Percentiles rank a stretch among this genome's conserved stretches.
Evolutionary conservation across 2,888 invertebrate genomes (phyloP).

Genomic region (Sericinus montela): DNA sequence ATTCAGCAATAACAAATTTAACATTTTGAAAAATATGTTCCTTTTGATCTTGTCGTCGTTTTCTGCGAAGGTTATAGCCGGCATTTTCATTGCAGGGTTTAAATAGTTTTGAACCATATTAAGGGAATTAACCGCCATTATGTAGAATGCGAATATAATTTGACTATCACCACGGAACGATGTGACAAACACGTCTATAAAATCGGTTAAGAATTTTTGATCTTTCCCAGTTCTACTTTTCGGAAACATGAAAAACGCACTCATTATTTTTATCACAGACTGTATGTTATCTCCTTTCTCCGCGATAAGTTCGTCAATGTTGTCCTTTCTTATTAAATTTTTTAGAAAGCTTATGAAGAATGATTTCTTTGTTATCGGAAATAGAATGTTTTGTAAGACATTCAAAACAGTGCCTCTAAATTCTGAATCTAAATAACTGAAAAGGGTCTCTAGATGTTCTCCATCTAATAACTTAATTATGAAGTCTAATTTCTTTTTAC

Average conservation of each 20-base stretch:
- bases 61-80: conserved; percentile 43
- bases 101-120: conserved; percentile 60
- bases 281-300: conserved; percentile 70
- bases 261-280: conserved; percentile 65
- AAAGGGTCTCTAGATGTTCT: conserved; percentile 57
- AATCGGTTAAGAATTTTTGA: conserved; percentile 49
- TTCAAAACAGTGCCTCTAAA: conserved; percentile 39
- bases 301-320: conserved; percentile 51
- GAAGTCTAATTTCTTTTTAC: conserved; percentile 64
- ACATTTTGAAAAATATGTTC: conserved; percentile 55
- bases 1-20: conserved; percentile 47
- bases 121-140: conserved; percentile 52
- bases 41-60: conserved; percentile 55
- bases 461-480: conserved; percentile 51
- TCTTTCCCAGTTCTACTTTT: conserved; percentile 43
- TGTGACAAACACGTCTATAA: conserved; percentile 57
- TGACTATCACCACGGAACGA: conserved; percentile 58
- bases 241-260: conserved; percentile 54
- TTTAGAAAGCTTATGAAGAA: conserved; percentile 56
- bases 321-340: conserved; percentile 59
- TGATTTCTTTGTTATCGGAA: conserved; percentile 55
- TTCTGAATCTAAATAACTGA: conserved; percentile 51
- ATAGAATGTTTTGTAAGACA: conserved; percentile 53
- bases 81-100: conserved; percentile 48
- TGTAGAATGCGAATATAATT: conserved; percentile 62